Base-by-base conservation (phyloP, 2,888 invertebrate species). In the Fragum fragum region DNA sequence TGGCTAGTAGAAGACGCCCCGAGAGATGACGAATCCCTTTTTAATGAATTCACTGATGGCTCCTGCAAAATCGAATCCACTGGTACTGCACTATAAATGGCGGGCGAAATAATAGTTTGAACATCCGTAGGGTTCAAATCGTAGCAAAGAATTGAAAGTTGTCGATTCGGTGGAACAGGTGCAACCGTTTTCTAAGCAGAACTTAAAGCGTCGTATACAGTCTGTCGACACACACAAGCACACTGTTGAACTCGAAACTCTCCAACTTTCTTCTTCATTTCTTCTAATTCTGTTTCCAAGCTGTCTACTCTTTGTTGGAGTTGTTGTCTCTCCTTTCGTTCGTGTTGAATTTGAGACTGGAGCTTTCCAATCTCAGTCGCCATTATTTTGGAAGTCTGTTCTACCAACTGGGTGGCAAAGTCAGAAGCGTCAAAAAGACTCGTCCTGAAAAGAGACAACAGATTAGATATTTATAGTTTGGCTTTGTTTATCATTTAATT, bases 251-350 rank as follows among this genome's bases (percentile, higher is more conserved):
- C 42, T 42, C 16, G 42, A 42, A 42, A 42, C 42, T 42, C 11
- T 42, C 16, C 42, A 42, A 42, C n/a, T n/a, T n/a, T n/a, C n/a
- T n/a, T n/a, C n/a, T n/a, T n/a, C n/a, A n/a, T n/a, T n/a, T n/a
- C n/a, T 57, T 57, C 21, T 57, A 57, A 57, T 21, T 57, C 57
- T 18, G 57, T 23, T 57, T 57, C 57, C 23, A 57, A 57, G 21
- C 57, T 23, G 18, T 57, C 21, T 57, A 57, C 57, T 57, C 57
- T 18, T 57, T 57, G 18, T 57, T 57, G 57, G 57, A 57, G 57
- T 9, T 21, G n/a, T 23, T 57, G 57, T 57, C 57, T 57, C 57
- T 57, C 57, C 57, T 57, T 57, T 57, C 57, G 57, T n/a, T 57
- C 57, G 7, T 18, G 7, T 16, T 57, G 9, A 23, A 57, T 9